Percentiles rank a stretch among this genome's conserved stretches.
These are phyloP conservation scores for Ploceus nigricollis DNA, from an alignment of 2,113 vertebrate genomes.

Conservation along the genomic window DNA sequence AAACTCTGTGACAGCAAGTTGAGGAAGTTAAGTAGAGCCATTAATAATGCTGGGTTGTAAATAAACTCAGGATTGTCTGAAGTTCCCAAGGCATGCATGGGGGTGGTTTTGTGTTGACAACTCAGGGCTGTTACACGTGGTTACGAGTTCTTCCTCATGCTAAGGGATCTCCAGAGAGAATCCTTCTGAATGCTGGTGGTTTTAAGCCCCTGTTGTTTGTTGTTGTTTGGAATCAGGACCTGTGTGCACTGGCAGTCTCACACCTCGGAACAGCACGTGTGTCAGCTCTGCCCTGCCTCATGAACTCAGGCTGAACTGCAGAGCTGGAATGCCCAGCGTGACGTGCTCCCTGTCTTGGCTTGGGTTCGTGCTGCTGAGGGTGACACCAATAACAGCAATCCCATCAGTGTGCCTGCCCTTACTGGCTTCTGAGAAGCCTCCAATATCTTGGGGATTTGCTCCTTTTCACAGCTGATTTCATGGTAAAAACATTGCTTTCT, in stretches of 20 bases:
- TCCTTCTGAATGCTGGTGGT: neutral
- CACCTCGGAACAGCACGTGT: accelerated
- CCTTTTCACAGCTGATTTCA: neutral
- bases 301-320: neutral
- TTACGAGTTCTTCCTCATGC: neutral
- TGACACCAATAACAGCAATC: neutral
- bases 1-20: neutral
- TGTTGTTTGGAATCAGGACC: neutral
- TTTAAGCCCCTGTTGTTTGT: neutral
- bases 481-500: neutral
- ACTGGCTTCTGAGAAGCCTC: neutral
- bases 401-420: accelerated
- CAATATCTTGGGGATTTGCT: neutral
- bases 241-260: neutral
- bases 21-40: accelerated
- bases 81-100: neutral
- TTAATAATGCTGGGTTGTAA: neutral
- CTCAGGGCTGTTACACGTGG: accelerated
- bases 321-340: neutral
- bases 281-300: neutral
- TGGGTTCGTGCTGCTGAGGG: accelerated
- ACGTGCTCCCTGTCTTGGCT: neutral
- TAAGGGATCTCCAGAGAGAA: neutral
- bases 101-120: neutral
- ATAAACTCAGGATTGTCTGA: neutral